Conservation (phyloP, 2,797 vertebrate genomes). For the Sebastes nivosus region DNA sequence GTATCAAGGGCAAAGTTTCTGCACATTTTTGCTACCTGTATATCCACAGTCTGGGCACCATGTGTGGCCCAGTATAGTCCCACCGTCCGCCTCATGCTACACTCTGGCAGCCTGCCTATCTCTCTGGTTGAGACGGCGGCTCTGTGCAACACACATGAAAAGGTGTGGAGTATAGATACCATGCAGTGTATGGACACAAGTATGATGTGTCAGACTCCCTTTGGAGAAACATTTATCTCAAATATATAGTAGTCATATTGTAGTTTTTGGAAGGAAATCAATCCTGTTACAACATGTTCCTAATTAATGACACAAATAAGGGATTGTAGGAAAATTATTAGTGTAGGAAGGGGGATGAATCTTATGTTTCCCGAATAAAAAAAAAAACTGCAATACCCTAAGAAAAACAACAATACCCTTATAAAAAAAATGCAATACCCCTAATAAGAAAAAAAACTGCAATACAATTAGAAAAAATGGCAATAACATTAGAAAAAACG, state of each 20-base stretch:
- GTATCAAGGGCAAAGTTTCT: background rate
- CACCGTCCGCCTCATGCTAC: background rate
- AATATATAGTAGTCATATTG: background rate
- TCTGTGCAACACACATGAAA: background rate
- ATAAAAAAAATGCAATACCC: background rate
- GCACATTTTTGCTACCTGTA: conserved; percentile 49
- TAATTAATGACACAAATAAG: background rate
- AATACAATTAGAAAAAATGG: background rate
- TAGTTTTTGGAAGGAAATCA: background rate
- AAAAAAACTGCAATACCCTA: background rate
- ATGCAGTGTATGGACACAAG: background rate
- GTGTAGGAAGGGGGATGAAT: background rate
- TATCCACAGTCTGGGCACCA: conserved; percentile 51
- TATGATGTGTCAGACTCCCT: background rate
- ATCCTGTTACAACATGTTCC: background rate
- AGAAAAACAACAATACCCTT: background rate
- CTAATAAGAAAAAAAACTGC: background rate
- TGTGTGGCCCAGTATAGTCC: conserved; percentile 13
- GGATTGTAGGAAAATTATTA: background rate
- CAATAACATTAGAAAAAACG: background rate
- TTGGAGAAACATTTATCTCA: background rate
- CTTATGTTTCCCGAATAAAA: accelerated
- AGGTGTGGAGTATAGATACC: background rate
- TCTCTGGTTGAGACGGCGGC: background rate
- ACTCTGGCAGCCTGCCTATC: conserved; percentile 5